A percentile compares a stretch with the other conserved stretches of the same genome.
phyloP scores from a whole-genome alignment of 1,140 invertebrate species.

The Trialeurodes vaporariorum region DNA sequence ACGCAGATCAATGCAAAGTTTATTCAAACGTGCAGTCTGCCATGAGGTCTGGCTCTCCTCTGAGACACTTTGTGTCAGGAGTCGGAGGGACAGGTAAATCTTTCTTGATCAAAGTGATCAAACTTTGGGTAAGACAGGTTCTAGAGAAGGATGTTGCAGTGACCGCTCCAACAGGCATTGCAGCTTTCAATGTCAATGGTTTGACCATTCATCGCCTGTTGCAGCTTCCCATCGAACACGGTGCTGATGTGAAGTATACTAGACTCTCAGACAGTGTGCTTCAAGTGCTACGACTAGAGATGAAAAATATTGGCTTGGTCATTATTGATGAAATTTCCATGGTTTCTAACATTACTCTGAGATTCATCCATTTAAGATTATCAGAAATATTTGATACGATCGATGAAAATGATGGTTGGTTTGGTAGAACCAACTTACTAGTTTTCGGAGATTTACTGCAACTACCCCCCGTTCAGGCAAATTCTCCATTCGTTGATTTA shows the following conservation, averaged over 20 bases:
- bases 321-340: conserved; percentile 32
- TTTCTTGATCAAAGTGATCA: conserved; percentile 22
- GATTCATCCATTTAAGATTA: conserved; percentile 21
- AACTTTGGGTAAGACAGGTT: conserved; percentile 18
- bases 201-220: conserved; percentile 25
- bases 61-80: conserved; percentile 14
- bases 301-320: conserved; percentile 27
- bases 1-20: too few relatives aligned
- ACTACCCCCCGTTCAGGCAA: conserved; percentile 27
- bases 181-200: conserved; percentile 26
- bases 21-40: too few relatives aligned
- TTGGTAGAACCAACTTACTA: conserved; percentile 17
- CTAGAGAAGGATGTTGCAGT: conserved; percentile 22
- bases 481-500: too few relatives aligned
- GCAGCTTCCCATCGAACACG: conserved; percentile 25
- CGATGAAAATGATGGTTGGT: conserved; percentile 20
- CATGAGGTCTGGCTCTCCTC: background rate
- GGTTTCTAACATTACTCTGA: conserved; percentile 30
- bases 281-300: conserved; percentile 22
- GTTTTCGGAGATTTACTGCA: conserved; percentile 31
- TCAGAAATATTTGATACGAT: conserved; percentile 18
- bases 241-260: conserved; percentile 20
- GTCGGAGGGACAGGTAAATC: too few relatives aligned
- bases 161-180: conserved; percentile 26
- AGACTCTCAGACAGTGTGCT: conserved; percentile 22